phyloP scores from a whole-genome alignment of 2,888 invertebrate genomes.

The Torymus tubicola region DNA sequence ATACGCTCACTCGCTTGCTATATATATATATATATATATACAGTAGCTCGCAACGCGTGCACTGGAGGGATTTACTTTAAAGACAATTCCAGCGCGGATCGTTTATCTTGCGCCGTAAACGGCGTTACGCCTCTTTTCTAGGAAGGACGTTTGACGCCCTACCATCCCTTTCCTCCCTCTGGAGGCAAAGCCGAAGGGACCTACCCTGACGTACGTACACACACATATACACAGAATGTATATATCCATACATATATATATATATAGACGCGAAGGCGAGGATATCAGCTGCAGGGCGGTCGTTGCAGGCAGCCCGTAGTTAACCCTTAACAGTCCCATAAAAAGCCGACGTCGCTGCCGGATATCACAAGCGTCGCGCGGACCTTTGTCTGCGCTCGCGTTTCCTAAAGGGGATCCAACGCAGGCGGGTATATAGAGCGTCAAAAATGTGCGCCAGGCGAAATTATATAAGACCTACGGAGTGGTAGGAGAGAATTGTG shows the following conservation, averaged over 20 bases:
- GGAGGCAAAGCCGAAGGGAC: too few relatives aligned
- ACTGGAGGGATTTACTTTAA: conserved; percentile 55
- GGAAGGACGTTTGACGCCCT: conserved; percentile 45
- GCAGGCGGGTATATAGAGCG: too few relatives aligned
- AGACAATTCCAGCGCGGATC: conserved; percentile 57
- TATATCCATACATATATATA: too few relatives aligned
- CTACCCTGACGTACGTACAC: not conserved
- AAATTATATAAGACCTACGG: too few relatives aligned
- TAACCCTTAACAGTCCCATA: conserved; percentile 61
- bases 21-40: too few relatives aligned
- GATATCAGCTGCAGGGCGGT: conserved; percentile 56
- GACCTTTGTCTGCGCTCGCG: conserved; percentile 1
- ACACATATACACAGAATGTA: not conserved
- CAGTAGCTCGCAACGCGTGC: too few relatives aligned
- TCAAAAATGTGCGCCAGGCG: too few relatives aligned
- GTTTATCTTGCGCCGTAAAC: conserved; percentile 60
- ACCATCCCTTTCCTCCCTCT: too few relatives aligned
- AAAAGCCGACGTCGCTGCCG: conserved; percentile 53
- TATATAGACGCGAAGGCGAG: not conserved
- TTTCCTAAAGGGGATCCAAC: too few relatives aligned
- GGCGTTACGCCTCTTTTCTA: conserved; percentile 1
- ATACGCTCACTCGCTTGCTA: not conserved
- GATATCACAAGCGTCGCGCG: conserved; percentile 32
- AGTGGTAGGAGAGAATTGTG: too few relatives aligned
- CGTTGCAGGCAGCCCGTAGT: conserved; percentile 58